Percentiles rank a stretch among this genome's conserved stretches.
Conservation (phyloP, 2,113 vertebrate species). For the Narcine bancroftii region DNA sequence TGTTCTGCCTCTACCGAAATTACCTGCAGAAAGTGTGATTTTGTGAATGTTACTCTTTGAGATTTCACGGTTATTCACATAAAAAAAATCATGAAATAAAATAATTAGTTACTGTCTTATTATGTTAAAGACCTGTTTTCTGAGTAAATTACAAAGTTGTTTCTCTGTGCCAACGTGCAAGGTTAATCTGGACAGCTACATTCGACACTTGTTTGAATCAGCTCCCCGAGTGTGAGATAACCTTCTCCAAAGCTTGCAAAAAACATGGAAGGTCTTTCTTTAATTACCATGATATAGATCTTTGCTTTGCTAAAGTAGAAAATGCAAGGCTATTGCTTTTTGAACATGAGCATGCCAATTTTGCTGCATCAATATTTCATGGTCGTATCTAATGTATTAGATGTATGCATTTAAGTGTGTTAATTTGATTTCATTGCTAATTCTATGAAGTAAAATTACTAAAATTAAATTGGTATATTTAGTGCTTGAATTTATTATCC, state of each 20-base stretch:
- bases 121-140: not conserved
- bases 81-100: not conserved
- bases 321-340: not conserved
- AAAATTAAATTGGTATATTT: not conserved
- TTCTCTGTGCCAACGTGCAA: not conserved
- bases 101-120: not conserved
- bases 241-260: not conserved
- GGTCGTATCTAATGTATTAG: not conserved
- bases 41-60: not conserved
- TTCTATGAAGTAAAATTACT: not conserved
- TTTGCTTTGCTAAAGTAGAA: slow-evolving; percentile 1
- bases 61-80: not conserved
- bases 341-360: not conserved
- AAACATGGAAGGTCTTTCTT: not conserved
- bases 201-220: not conserved
- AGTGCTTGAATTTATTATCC: not conserved
- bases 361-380: not conserved
- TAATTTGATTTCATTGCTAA: not conserved
- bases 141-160: not conserved
- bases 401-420: not conserved
- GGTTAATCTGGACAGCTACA: slow-evolving; percentile 2
- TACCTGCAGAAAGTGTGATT: not conserved
- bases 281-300: slow-evolving; percentile 13
- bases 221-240: slow-evolving; percentile 1
- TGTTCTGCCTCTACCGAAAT: not conserved